Evolutionary conservation across 2,797 vertebrate genomes (phyloP), one percentile per base, ranked within the genome.

Genomic region (Triplophysa yarkandensis): DNA sequence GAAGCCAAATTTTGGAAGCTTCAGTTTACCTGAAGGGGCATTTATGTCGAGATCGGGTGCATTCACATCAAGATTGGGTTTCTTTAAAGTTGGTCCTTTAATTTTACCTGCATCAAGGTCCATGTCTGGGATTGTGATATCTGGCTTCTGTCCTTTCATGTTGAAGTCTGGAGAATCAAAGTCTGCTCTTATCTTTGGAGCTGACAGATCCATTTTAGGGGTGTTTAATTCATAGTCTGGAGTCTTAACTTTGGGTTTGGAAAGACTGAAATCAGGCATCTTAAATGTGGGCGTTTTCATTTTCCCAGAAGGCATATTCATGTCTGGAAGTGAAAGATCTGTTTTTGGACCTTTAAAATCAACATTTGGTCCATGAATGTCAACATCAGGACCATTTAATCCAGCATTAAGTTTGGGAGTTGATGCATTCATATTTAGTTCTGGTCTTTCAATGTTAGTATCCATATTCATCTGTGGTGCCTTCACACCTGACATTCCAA

Each of bases 101-200:
- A 68, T 34, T 77, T 84, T 82, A 54, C 79, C 80, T 32, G 71
- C 80, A 46, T 81, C 43, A n/a, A 83, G 10, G 21, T 80, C 66
- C 0, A 80, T 0, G 1, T 83, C 65, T 39, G 74, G 80, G 14
- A 16, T 16, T 11, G 73, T 77, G 3, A 82, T 19, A 28, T 81
- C 72, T 30, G 78, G 39, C 7, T 82, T 82, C 7, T 82, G 75
- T 14, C 62, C 19, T 66, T 74, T 82, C 3, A 83, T 30, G 43
- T 78, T 64, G 43, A 68, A 1, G 9, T 74, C 60, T n/a, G 83
- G 77, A 0, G 76, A 60, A 64, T 65, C 39, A 4, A 84, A n/a
- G 34, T 79, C 82, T 58, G 83, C 79, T 43, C 85, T 85, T 0
- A 87, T 32, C 19, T 87, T 88, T 68, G 88, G 85, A 65, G 63